Evolutionary conservation across 2,888 invertebrate genomes (phyloP).

Genomic region (Aquatica leii): DNA sequence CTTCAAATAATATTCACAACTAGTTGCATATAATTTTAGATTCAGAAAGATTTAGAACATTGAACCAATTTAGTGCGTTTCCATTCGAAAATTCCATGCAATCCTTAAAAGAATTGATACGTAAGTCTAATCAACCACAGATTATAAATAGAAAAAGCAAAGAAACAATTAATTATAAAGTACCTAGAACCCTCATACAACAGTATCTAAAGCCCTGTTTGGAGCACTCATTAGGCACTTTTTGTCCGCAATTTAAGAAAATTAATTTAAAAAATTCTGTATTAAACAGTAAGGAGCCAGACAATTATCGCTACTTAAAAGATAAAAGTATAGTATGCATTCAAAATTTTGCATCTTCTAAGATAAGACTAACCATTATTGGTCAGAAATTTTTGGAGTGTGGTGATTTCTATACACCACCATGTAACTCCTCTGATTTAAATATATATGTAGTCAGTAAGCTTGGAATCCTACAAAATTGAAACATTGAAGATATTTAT

Average conservation of each 20-base stretch:
- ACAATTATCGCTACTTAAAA: slow-evolving; percentile 10
- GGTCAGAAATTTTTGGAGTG: neutral
- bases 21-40: slow-evolving; percentile 19
- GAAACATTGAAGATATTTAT: neutral
- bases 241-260: neutral
- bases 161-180: neutral
- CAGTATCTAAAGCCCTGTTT: neutral
- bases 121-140: slow-evolving; percentile 10
- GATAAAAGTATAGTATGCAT: slow-evolving; percentile 7
- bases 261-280: neutral
- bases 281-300: neutral
- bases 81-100: slow-evolving; percentile 26
- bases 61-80: slow-evolving; percentile 22
- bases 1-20: slow-evolving; percentile 22
- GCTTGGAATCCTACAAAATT: neutral
- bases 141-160: slow-evolving; percentile 1
- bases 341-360: neutral
- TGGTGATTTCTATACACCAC: neutral
- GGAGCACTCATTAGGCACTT: neutral
- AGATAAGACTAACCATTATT: neutral
- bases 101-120: slow-evolving; percentile 6
- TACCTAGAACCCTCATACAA: neutral
- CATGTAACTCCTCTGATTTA: slow-evolving; percentile 6
- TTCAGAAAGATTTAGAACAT: slow-evolving; percentile 1
- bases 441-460: neutral